phyloP scores from a whole-genome alignment of 1,140 invertebrate species.

The Littorina saxatilis region DNA sequence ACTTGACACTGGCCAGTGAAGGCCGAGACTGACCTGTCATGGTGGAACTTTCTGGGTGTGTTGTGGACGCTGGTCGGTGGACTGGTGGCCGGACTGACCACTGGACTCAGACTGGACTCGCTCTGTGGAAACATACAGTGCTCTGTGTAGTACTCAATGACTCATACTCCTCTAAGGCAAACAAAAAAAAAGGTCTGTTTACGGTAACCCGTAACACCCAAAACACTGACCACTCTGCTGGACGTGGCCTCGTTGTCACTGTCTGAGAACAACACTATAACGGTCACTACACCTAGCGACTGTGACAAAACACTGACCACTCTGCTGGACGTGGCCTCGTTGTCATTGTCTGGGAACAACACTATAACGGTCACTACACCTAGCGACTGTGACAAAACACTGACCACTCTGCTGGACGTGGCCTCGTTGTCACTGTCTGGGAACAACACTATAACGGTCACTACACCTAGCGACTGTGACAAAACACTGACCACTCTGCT shows the following conservation, averaged over 20 bases:
- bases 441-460: too few relatives aligned
- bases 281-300: not conserved
- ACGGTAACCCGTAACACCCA: not conserved
- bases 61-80: slow-evolving; percentile 52
- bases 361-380: too few relatives aligned
- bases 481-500: too few relatives aligned
- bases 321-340: too few relatives aligned
- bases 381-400: too few relatives aligned
- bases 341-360: too few relatives aligned
- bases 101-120: slow-evolving; percentile 28
- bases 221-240: not conserved
- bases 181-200: not conserved
- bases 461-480: too few relatives aligned
- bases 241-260: not conserved
- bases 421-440: too few relatives aligned
- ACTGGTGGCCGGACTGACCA: slow-evolving; percentile 45
- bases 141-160: not conserved
- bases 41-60: slow-evolving; percentile 54
- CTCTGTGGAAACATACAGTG: slow-evolving; percentile 13
- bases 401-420: too few relatives aligned
- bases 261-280: not conserved
- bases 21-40: not conserved
- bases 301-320: too few relatives aligned
- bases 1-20: too few relatives aligned
- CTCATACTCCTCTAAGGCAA: too few relatives aligned